These are phyloP conservation scores for Callyntrura sp. DNA, from an alignment of 2,888 invertebrate species.

Conservation along the genomic window DNA sequence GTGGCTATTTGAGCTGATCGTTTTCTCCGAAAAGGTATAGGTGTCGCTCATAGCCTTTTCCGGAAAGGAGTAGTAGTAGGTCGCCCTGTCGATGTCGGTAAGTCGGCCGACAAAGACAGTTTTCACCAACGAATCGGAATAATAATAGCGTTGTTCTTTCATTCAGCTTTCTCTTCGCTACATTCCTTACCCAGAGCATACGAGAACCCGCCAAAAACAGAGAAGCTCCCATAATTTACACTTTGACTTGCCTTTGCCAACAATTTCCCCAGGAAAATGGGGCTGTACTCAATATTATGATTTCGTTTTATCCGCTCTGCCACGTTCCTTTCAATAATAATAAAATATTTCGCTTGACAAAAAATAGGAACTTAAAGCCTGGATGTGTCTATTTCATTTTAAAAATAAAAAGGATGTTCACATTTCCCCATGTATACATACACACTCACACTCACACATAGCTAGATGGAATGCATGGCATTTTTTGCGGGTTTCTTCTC, in stretches of 20 bases:
- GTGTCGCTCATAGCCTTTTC: neutral
- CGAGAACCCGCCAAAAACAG: slow-evolving; percentile 12
- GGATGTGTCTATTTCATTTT: neutral
- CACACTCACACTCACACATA: too few relatives aligned
- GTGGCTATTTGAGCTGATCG: neutral
- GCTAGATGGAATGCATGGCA: neutral
- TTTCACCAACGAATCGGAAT: too few relatives aligned
- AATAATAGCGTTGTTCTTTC: neutral
- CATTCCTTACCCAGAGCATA: neutral
- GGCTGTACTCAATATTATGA: slow-evolving; percentile 1
- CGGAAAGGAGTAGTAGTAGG: neutral
- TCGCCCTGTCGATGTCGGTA: too few relatives aligned
- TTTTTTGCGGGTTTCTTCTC: neutral
- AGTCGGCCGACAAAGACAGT: too few relatives aligned
- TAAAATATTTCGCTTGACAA: slow-evolving; percentile 3
- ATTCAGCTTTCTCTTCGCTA: neutral
- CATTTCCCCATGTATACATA: slow-evolving; percentile 3
- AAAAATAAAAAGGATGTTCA: slow-evolving; percentile 17
- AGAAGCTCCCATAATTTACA: slow-evolving; percentile 33
- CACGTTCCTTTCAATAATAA: slow-evolving; percentile 39
- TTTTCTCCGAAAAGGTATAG: neutral
- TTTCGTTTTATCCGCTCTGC: slow-evolving; percentile 12
- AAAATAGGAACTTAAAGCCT: neutral
- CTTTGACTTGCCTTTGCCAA: slow-evolving; percentile 25
- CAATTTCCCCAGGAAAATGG: slow-evolving; percentile 25